A percentile compares a stretch with the other conserved stretches of the same genome.
Conservation (phyloP, 2,113 vertebrate species). For the Chloropsis cyanopogon region DNA sequence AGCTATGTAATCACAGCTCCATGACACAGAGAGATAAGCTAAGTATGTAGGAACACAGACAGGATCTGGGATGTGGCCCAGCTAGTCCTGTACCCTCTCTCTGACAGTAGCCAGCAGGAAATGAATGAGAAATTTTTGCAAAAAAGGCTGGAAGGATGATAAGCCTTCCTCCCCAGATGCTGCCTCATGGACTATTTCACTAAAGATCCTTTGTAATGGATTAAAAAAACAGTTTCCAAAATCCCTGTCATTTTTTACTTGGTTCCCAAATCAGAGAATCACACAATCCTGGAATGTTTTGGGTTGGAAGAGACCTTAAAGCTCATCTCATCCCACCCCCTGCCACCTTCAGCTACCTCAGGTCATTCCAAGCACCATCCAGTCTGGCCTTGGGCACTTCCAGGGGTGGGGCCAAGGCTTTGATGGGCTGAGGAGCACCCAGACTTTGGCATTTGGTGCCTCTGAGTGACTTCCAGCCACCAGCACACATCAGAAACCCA, state of each 20-base stretch:
- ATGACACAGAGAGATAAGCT: constrained; percentile 25
- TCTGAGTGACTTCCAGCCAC: not conserved
- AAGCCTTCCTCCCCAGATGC: not conserved
- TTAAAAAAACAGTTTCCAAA: not conserved
- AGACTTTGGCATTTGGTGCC: not conserved
- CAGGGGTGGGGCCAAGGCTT: not conserved
- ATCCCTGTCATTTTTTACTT: not conserved
- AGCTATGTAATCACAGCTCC: constrained; percentile 25
- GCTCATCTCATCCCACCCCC: not conserved
- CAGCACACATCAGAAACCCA: not conserved
- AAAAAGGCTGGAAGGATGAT: not conserved
- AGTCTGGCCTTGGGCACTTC: not conserved
- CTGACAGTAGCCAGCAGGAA: constrained; percentile 14
- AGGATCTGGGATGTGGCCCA: constrained; percentile 15
- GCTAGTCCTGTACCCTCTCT: not conserved
- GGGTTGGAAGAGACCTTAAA: not conserved
- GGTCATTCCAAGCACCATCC: not conserved
- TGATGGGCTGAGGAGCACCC: not conserved
- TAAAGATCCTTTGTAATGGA: not conserved
- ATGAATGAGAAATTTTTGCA: not conserved
- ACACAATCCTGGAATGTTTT: not conserved
- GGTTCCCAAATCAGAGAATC: not conserved
- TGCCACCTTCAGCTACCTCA: not conserved
- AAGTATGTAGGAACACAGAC: not conserved
- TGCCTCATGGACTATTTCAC: accelerated